Percentiles rank a stretch among this genome's conserved stretches.
phyloP scores from a whole-genome alignment of 2,113 vertebrate species.

The Antennarius striatus region DNA sequence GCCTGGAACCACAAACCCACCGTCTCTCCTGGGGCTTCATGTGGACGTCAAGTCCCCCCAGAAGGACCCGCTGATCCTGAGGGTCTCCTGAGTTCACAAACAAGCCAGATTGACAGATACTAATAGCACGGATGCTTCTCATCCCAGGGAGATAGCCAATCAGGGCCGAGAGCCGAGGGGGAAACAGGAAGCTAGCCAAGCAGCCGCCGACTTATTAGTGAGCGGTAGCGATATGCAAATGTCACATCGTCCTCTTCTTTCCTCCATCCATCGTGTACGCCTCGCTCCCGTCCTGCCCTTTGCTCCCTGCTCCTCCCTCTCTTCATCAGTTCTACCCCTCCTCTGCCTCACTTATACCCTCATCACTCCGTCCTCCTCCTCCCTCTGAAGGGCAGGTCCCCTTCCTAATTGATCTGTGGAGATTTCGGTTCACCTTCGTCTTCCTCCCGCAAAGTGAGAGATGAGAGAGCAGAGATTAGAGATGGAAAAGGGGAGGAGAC shows the following conservation, averaged over 20 bases:
- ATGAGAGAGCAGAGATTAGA: constrained; percentile 66
- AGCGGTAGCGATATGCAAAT: constrained; percentile 92
- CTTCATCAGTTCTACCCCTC: constrained; percentile 23
- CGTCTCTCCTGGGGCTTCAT: constrained; percentile 23
- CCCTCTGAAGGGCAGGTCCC: constrained; percentile 88
- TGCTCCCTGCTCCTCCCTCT: constrained; percentile 8
- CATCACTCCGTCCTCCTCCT: constrained; percentile 19
- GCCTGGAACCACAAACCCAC: too few relatives aligned
- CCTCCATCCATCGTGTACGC: constrained; percentile 25
- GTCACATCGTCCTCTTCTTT: constrained; percentile 82
- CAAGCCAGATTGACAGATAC: constrained; percentile 92
- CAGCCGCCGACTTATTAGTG: constrained; percentile 91
- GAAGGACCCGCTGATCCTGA: constrained; percentile 82
- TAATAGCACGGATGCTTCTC: constrained; percentile 90
- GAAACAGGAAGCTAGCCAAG: constrained; percentile 91
- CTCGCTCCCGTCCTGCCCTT: constrained; percentile 34
- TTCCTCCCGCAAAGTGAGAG: constrained; percentile 69
- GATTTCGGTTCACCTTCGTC: constrained; percentile 85
- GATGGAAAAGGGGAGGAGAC: constrained; percentile 41
- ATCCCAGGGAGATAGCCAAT: constrained; percentile 88
- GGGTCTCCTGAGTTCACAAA: constrained; percentile 56
- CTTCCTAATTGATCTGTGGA: constrained; percentile 94
- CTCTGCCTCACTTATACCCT: constrained; percentile 20
- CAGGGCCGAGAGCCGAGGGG: constrained; percentile 90
- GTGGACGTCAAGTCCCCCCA: constrained; percentile 74